Evolutionary conservation across 2,113 vertebrate species (phyloP).

Genomic region (human (Homo sapiens)): GRCh38 chrX:14158001-14158500

Average conservation of each 20-base stretch:
- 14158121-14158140: not conserved
- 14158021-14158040: not conserved
- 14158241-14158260: not conserved
- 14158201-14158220: not conserved
- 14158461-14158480: not conserved
- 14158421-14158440: constrained; percentile 5
- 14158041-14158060: not conserved
- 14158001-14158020: not conserved
- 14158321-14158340: not conserved
- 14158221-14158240: not conserved
- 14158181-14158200: not conserved
- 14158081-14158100: not conserved
- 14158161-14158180: not conserved
- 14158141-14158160: not conserved
- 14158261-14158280: not conserved
- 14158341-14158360: not conserved
- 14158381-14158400: constrained; percentile 8
- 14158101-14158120: not conserved
- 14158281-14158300: not conserved
- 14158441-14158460: constrained; percentile 8
- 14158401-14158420: not conserved
- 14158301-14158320: constrained; percentile 1
- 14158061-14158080: not conserved
- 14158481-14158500: not conserved
- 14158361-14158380: not conserved